Percentiles rank a stretch among this genome's conserved stretches.
phyloP scores from a whole-genome alignment of 1,140 invertebrate genomes.

The Mycetomoellerius zeteki region DNA sequence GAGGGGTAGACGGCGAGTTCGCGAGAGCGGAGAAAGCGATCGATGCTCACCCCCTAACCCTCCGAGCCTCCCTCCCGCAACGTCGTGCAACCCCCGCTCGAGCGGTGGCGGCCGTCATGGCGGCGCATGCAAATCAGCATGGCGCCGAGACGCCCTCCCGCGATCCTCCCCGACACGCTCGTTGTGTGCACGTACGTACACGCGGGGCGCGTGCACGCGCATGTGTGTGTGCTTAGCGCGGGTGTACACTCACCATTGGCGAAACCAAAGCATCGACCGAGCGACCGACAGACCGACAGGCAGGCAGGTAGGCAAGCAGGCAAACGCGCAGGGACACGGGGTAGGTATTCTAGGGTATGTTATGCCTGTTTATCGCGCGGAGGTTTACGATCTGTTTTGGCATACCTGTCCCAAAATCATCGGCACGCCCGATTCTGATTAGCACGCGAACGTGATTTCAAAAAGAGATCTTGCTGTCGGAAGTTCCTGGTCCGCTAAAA shows the following conservation, averaged over 20 bases:
- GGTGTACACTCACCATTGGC: slow-evolving; percentile 76
- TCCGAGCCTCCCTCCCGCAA: slow-evolving; percentile 73
- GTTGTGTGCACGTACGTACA: slow-evolving; percentile 56
- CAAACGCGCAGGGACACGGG: slow-evolving; percentile 71
- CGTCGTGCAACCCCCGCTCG: slow-evolving; percentile 78
- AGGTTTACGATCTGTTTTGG: slow-evolving; percentile 26
- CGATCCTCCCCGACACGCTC: slow-evolving; percentile 62
- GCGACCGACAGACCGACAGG: slow-evolving; percentile 80
- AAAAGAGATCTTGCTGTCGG: background rate
- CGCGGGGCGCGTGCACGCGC: slow-evolving; percentile 18
- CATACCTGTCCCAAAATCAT: slow-evolving; percentile 43
- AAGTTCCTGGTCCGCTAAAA: background rate
- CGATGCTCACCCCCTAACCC: slow-evolving; percentile 84
- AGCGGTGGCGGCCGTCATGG: slow-evolving; percentile 84
- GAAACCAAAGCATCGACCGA: slow-evolving; percentile 85
- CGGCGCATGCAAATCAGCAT: slow-evolving; percentile 87
- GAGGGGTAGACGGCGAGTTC: slow-evolving; percentile 69
- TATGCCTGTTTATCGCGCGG: slow-evolving; percentile 74
- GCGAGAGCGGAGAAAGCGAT: slow-evolving; percentile 81
- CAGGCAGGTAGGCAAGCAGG: slow-evolving; percentile 41
- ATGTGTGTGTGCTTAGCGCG: slow-evolving; percentile 37
- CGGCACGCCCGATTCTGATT: slow-evolving; percentile 40
- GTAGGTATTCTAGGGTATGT: slow-evolving; percentile 81
- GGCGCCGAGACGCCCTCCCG: slow-evolving; percentile 86
- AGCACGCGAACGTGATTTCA: slow-evolving; percentile 21